These are phyloP conservation scores for Graphium colonna DNA, from an alignment of 2,888 invertebrate genomes.

Conservation along the genomic window DNA sequence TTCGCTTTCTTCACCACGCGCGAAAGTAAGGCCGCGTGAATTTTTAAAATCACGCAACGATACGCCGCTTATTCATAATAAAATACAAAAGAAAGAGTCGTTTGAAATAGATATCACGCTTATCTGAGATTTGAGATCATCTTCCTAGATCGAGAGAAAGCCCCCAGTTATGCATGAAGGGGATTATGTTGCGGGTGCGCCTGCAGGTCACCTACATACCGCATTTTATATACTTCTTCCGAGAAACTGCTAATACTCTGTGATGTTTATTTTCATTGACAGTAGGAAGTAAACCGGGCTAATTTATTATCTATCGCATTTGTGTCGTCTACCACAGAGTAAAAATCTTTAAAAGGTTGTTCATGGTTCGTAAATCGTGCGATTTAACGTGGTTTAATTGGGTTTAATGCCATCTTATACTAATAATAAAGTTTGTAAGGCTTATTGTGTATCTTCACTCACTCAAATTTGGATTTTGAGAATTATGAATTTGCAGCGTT, in stretches of 20 bases:
- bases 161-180: slow-evolving; percentile 34
- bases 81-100: slow-evolving; percentile 18
- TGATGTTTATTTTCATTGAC: slow-evolving; percentile 12
- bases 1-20: slow-evolving; percentile 9
- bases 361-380: neutral
- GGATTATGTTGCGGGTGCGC: slow-evolving; percentile 29
- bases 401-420: neutral
- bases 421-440: neutral
- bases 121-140: slow-evolving; percentile 28
- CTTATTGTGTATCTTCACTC: neutral
- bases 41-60: slow-evolving; percentile 17
- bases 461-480: neutral
- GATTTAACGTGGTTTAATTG: neutral
- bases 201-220: slow-evolving; percentile 17
- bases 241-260: slow-evolving; percentile 12
- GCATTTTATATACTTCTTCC: slow-evolving; percentile 20
- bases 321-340: neutral
- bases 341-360: neutral
- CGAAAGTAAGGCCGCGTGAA: slow-evolving; percentile 11
- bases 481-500: too few species aligned
- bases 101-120: slow-evolving; percentile 18
- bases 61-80: slow-evolving; percentile 19
- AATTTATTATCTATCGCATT: neutral
- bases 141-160: slow-evolving; percentile 41
- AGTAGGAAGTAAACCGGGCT: neutral